Evolutionary conservation across 2,888 invertebrate species (phyloP).

Genomic region (Eurytoma californica): DNA sequence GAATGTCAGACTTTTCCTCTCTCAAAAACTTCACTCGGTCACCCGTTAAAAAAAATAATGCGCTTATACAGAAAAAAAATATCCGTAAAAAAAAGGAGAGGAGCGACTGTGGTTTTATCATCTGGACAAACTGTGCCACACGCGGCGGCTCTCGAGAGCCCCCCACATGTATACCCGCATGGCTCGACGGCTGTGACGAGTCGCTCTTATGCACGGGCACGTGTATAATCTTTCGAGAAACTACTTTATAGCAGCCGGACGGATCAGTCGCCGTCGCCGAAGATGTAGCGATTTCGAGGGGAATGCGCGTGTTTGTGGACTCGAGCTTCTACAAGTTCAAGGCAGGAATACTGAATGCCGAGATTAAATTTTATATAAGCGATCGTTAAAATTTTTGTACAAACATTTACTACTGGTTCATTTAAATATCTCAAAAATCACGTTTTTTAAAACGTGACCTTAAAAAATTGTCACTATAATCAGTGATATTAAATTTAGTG

Average conservation of each 20-base stretch:
- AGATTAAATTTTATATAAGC: too few relatives aligned
- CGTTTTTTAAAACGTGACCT: too few relatives aligned
- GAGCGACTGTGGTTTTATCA: conserved; percentile 57
- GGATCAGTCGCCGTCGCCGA: not conserved
- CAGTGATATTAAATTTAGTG: too few relatives aligned
- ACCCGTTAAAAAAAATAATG: not conserved
- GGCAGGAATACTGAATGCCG: not conserved
- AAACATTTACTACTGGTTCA: too few relatives aligned
- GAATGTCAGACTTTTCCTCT: not conserved
- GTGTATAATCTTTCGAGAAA: conserved; percentile 2
- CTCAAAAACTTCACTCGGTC: not conserved
- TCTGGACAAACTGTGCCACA: conserved; percentile 52
- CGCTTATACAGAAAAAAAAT: too few relatives aligned
- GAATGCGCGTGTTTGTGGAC: too few relatives aligned
- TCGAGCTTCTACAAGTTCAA: too few relatives aligned
- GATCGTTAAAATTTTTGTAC: too few relatives aligned
- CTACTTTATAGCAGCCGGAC: not conserved
- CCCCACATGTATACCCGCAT: conserved; percentile 5
- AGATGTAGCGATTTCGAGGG: too few relatives aligned
- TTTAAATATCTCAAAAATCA: too few relatives aligned
- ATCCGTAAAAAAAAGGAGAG: not conserved
- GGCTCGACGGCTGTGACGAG: not conserved
- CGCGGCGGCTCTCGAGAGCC: conserved; percentile 53
- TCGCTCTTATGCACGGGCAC: not conserved
- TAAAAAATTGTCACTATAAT: too few relatives aligned